Evolutionary conservation across 2,888 invertebrate genomes (phyloP), one percentile per base, ranked within the genome.

Genomic region (Andricus quercusramuli): DNA sequence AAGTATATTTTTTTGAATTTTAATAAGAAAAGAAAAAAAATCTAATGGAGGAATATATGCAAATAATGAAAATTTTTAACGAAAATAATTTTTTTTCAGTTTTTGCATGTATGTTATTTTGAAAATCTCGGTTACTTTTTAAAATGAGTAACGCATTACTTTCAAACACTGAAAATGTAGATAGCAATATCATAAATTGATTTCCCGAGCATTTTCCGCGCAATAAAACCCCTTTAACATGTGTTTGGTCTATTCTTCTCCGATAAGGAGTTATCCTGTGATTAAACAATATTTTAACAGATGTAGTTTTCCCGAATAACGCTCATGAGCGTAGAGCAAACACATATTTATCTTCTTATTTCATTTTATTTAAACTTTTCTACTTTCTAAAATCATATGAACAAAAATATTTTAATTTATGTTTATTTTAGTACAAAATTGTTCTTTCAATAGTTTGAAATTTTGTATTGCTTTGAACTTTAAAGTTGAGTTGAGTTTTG

Each of bases 251-350:
- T 41, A 78, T 74, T 47, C 59, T 22, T 15, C 25, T 5, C 22
- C 68, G 83, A 86, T 86, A 84, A 83, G 51, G 79, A 83, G 82
- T 85, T 84, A 85, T 80, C 77, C 79, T 76, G 79, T 81, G 88
- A 88, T 89, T 86, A 86, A 83, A 87, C 80, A 86, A 88, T 89
- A 89, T 90, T 90, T 88, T 86, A 88, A 89, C 92, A 92, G 90
- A 92, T 92, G 92, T 89, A 83, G 87, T 88, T 90, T 90, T 86
- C 88, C 86, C 87, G 89, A 90, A 91, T 91, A 91, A 88, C 88
- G 86, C 85, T 83, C 86, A 86, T 80, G 86, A 92, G 91, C 90
- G 90, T 87, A 89, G 82, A 84, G 90, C 88, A 91, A 92, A 92
- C 89, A 92, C 67, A 79, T 81, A 47, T 37, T 37, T 37, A 37